Evolutionary conservation across 2,797 vertebrate species (phyloP), one percentile per base, ranked within the genome.

Genomic region (Coreius guichenoti): DNA sequence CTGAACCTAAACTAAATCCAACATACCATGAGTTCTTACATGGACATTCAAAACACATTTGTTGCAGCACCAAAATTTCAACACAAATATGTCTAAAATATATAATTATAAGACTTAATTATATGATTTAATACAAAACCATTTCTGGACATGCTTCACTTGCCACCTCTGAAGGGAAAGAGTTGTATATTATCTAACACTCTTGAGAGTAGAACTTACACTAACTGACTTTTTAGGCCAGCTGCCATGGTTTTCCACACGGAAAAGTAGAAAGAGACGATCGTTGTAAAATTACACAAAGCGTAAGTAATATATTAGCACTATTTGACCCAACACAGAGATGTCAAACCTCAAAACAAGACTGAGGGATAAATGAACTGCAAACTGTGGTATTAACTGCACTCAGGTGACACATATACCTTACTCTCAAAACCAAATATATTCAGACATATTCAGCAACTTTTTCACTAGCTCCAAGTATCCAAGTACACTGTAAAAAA

Each of bases 291-390:
- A 33, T 33, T 49, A 80, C 61, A 80, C 78, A 49, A 54, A 49
- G 63, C 90, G 90, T 86, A 90, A 68, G 81, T 86, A 87, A 83
- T 89, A 90, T 91, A 93, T 93, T 90, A 90, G 89, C 86, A 74
- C 78, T 81, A 90, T 92, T 88, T 92, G 91, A 95, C 92, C 91
- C 76, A 36, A 67, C 31, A 78, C 88, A 68, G 86, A 39, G 45
- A 88, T 88, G 91, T 92, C 90, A 92, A 90, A 93, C 94, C 92
- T 69, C 91, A 92, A 90, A 92, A 92, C 88, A 88, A 93, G 74
- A 54, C 86, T 85, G 21, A n/a, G 91, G 90, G 87, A 92, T 89
- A 90, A 87, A 91, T 91, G 92, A 92, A 88, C 78, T 89, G 74
- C 33, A 51, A 80, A 84, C 84, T 89, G 74, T 83, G 84, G 63